Evolutionary conservation across 2,888 invertebrate genomes (phyloP), one percentile per base, ranked within the genome.

Genomic region (Tenthredo distinguenda): DNA sequence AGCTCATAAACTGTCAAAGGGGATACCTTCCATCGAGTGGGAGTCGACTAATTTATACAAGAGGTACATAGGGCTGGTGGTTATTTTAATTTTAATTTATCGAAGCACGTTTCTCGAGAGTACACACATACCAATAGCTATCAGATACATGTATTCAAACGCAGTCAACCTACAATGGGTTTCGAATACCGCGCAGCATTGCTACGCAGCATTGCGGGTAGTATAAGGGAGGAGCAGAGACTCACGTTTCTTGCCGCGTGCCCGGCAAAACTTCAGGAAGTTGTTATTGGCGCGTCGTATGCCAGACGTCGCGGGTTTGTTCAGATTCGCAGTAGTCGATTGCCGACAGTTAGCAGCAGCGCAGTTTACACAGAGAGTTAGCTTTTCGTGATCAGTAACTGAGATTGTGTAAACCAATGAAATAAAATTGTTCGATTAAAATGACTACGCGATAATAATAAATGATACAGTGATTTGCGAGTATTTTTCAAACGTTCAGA

Each of bases 71-170:
- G 37, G 81, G 37, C n/a, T 26, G 50, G 37, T 18, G 43, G 31
- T 40, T 88, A 88, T 88, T 87, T 89, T 87, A 86, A 89, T 89
- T 87, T 21, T 62, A 86, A 55, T 87, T 88, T 86, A 72, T 84
- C 85, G 85, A 55, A 40, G 77, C 77, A 55, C 55, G 77, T 77
- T 77, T 18, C 9, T 34, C 12, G 55, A 31, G 6, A 34, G 18
- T 18, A 9, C 50, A 43, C 40, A 12, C 72, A n/a, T 26, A 43
- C 72, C 31, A n/a, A 37, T 31, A 68, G 18, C 43, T 21, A 62
- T 81, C 31, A 26, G 15, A 31, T 55, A 34, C 34, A 79, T 31
- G 37, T 40, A 55, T 34, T 15, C 15, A 77, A 31, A 81, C 37
- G 62, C 37, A 62, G 7, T n/a, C 55, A 55, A n/a, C n/a, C 7